Evolutionary conservation across 1,140 invertebrate genomes (phyloP).

Genomic region (Oscheius sp.): DNA sequence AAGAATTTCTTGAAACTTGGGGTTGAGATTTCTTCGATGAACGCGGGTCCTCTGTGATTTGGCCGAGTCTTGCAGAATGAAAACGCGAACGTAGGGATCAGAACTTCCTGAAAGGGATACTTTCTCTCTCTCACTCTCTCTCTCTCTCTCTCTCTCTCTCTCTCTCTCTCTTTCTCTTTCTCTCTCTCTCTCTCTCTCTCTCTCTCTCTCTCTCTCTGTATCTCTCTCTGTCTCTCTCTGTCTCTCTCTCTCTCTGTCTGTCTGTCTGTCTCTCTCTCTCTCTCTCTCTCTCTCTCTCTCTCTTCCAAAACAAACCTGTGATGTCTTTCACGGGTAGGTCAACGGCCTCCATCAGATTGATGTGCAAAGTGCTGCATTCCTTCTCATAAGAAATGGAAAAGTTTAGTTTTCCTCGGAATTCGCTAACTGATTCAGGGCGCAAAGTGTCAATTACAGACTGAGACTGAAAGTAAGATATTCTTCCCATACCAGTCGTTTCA

Average conservation of each 20-base stretch:
- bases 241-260: background rate
- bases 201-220: background rate
- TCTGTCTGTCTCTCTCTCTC: background rate
- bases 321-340: conserved; percentile 56
- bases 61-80: conserved; percentile 89
- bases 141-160: too few relatives aligned
- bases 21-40: conserved; percentile 88
- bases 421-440: conserved; percentile 46
- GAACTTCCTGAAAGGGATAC: conserved; percentile 39
- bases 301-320: conserved; percentile 45
- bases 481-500: background rate
- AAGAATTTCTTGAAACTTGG: conserved; percentile 95
- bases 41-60: conserved; percentile 93
- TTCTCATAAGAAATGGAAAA: conserved; percentile 52
- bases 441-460: conserved; percentile 52
- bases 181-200: too few relatives aligned
- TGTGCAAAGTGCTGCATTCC: conserved; percentile 43
- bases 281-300: too few relatives aligned
- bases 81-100: conserved; percentile 70
- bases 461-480: conserved; percentile 34
- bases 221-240: too few relatives aligned
- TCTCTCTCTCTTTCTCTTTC: too few relatives aligned
- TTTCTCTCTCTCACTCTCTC: background rate
- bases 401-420: conserved; percentile 51
- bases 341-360: conserved; percentile 52